A percentile compares a stretch with the other conserved stretches of the same genome.
These are phyloP conservation scores for Diadumene lineata DNA, from an alignment of 92 coral and sea anemone species.

Conservation along the genomic window DNA sequence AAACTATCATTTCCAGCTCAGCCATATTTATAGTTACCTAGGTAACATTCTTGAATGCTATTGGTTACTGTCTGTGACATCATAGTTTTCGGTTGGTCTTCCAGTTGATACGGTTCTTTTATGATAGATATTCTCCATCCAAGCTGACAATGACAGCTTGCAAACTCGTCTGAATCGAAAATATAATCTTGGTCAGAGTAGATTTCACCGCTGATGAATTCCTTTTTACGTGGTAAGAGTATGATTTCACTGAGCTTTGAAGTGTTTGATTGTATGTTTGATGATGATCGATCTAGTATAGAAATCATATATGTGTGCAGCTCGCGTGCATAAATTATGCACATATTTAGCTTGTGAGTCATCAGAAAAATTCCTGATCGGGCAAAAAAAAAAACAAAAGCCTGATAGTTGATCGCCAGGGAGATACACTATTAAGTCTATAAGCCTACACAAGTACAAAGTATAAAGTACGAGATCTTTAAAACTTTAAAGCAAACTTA, in stretches of 20 bases:
- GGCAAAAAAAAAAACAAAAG: neutral
- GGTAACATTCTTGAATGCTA: no score
- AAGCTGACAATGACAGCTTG: slow-evolving; percentile 8
- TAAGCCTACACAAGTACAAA: no score
- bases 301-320: neutral
- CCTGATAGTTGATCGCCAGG: neutral
- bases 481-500: no score
- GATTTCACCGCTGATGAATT: neutral
- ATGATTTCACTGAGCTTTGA: neutral
- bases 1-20: no score
- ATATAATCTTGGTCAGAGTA: neutral
- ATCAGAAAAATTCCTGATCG: neutral
- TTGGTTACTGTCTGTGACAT: no score
- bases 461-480: no score
- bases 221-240: neutral
- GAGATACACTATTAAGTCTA: no score
- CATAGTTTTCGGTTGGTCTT: no score
- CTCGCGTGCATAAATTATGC: neutral
- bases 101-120: neutral
- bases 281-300: no score
- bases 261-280: neutral
- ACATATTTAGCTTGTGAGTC: neutral
- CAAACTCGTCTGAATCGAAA: neutral
- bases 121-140: neutral
- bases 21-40: no score